These are phyloP conservation scores for Solea senegalensis DNA, from an alignment of 2,113 vertebrate genomes.

Conservation along the genomic window DNA sequence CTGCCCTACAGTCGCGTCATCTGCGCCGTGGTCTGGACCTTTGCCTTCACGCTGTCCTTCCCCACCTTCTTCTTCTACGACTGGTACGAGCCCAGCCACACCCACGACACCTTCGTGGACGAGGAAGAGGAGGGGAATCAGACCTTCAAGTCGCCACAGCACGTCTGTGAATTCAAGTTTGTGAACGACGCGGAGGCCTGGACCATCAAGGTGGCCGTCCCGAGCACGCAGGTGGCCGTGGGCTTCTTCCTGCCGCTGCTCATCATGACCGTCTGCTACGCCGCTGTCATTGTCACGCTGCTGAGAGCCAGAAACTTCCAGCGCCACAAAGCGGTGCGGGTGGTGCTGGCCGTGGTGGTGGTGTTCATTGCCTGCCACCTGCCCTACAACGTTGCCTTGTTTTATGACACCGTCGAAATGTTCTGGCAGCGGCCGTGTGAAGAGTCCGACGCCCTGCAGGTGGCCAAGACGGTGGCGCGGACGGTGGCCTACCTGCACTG, in stretches of 20 bases:
- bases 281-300: constrained; percentile 82
- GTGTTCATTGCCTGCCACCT: constrained; percentile 89
- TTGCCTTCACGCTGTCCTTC: constrained; percentile 82
- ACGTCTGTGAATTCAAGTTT: constrained; percentile 83
- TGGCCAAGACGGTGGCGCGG: constrained; percentile 70
- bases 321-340: constrained; percentile 88
- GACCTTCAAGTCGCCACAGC: accelerated
- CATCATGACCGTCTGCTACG: constrained; percentile 89
- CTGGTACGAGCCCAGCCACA: constrained; percentile 37
- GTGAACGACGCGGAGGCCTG: constrained; percentile 1
- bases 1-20: constrained; percentile 77
- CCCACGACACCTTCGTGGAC: accelerated
- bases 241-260: constrained; percentile 89
- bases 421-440: constrained; percentile 63
- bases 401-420: constrained; percentile 71
- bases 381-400: constrained; percentile 86
- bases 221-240: constrained; percentile 81
- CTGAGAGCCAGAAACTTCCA: constrained; percentile 86
- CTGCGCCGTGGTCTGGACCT: constrained; percentile 82
- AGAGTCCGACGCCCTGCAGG: not conserved
- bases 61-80: constrained; percentile 82
- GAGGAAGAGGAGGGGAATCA: accelerated
- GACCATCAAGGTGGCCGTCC: constrained; percentile 73
- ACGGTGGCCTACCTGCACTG: constrained; percentile 91
- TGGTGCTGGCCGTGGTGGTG: constrained; percentile 86